Percentiles rank a stretch among this genome's conserved stretches.
Conservation (phyloP, 2,113 vertebrate genomes). For the Pycnonotus jocosus region DNA sequence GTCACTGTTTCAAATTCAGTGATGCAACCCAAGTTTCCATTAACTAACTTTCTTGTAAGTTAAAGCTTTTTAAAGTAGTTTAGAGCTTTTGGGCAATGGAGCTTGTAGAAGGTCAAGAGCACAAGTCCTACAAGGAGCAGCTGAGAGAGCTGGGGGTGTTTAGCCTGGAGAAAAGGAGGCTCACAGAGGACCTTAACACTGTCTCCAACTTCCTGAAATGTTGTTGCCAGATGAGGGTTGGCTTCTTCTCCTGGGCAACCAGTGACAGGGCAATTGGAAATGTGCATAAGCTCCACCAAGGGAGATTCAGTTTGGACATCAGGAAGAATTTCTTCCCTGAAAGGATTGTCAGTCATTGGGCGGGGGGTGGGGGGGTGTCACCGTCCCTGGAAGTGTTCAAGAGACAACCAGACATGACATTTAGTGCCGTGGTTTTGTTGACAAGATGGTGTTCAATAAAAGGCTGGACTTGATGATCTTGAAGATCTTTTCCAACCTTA, state of each 20-base stretch:
- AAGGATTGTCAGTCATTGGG: neutral
- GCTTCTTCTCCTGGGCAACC: neutral
- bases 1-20: neutral
- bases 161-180: neutral
- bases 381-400: neutral
- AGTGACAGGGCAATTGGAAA: neutral
- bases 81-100: neutral
- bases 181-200: neutral
- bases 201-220: neutral
- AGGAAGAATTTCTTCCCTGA: neutral
- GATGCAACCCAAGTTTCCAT: neutral
- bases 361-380: too few relatives aligned
- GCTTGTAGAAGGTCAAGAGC: neutral
- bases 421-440: neutral
- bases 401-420: neutral
- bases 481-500: neutral
- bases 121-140: neutral
- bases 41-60: neutral
- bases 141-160: neutral
- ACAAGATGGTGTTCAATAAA: neutral
- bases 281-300: neutral
- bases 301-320: neutral
- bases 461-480: neutral
- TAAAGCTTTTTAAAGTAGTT: neutral
- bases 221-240: neutral